Conservation (phyloP, 2,113 vertebrate species). For the Cephalopterus ornatus region DNA sequence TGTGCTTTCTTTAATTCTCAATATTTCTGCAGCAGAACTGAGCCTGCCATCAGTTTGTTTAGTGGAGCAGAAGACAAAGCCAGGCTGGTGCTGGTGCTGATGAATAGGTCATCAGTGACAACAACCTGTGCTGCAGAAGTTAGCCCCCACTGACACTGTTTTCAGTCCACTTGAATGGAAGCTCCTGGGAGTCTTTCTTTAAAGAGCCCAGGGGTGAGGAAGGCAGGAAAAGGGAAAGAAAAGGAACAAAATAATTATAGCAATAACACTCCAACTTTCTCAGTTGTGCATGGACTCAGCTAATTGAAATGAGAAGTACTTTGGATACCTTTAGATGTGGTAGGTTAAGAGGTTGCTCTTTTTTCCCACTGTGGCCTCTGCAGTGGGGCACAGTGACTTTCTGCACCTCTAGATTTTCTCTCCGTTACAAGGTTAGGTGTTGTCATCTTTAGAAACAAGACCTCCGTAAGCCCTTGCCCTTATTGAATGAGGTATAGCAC, state of each 20-base stretch:
- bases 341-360: background rate
- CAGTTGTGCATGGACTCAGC: background rate
- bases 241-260: conserved; percentile 9
- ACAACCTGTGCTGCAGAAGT: conserved; percentile 43
- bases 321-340: background rate
- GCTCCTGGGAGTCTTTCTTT: conserved; percentile 56
- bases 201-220: conserved; percentile 32
- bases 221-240: conserved; percentile 36
- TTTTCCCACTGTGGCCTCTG: background rate
- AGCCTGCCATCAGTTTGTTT: conserved; percentile 36
- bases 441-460: background rate
- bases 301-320: background rate
- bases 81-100: conserved; percentile 21
- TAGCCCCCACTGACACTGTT: conserved; percentile 58
- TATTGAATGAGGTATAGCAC: background rate
- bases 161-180: conserved; percentile 56
- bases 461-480: background rate
- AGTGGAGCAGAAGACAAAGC: conserved; percentile 62
- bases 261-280: conserved; percentile 4
- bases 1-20: conserved; percentile 51
- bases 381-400: background rate
- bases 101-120: conserved; percentile 60
- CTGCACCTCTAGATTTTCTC: background rate
- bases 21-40: conserved; percentile 29
- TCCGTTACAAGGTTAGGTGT: background rate